Evolutionary conservation across 2,113 vertebrate species (phyloP), one percentile per base, ranked within the genome.

Genomic region (Erythrolamprus reginae): DNA sequence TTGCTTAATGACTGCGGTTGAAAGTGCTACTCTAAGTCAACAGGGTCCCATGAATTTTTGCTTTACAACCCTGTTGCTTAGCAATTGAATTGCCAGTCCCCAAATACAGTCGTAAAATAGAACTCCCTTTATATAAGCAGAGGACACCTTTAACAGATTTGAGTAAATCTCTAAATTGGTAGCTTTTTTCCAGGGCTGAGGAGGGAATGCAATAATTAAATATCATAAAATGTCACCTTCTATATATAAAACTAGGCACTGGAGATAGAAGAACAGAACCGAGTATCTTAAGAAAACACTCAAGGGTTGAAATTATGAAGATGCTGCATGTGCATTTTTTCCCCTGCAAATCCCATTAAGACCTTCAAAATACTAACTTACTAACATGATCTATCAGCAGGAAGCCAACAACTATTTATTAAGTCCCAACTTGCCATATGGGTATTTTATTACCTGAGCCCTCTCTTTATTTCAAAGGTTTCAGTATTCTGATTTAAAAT

Each of bases 401-500:
- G 84, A 86, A 90, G 48, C 50, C 50, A 82, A 42, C 33, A 87
- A 45, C 65, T 87, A 33, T 87, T 70, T 50, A 55, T 8, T 55
- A 51, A 4, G 61, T 50, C 86, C 55, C 56, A 83, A 91, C 70
- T 70, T 83, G 45, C 90, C 52, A 48, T 82, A 82, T 55, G 82
- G 42, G 65, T 82, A 52, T 82, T 82, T 87, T 52, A 87, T 42
- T 56, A 24, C 65, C 61, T 82, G 84, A 87, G 50, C 53, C 55
- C 65, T 21, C 45, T 82, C 89, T 90, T 90, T 91, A 87, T 91
- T 91, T 83, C 23, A 28, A 83, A 88, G 90, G 90, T 91, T 87
- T 82, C 52, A 38, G 51, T 88, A 50, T 82, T 87, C 90, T 48
- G 85, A 56, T 52, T 52, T 90, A 70, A 90, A 87, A 92, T 87